Conservation (phyloP, 2,797 vertebrate genomes). For the Thaleichthys pacificus region DNA sequence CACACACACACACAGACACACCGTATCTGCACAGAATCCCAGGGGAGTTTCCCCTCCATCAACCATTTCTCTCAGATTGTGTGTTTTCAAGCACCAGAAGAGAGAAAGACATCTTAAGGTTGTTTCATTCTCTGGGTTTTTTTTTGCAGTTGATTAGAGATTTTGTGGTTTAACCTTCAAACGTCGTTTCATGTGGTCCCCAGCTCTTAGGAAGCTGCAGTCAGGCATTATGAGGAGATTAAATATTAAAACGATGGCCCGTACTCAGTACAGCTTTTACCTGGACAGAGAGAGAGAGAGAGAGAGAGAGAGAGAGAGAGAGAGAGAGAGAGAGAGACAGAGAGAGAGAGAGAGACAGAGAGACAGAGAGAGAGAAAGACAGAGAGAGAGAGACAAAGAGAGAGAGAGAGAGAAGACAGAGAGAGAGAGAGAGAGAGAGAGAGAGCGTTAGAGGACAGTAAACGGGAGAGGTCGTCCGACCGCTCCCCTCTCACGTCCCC, state of each 20-base stretch:
- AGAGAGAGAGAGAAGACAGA: neutral
- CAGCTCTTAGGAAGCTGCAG: constrained; percentile 25
- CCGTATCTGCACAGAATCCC: constrained; percentile 14
- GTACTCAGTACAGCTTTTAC: constrained; percentile 7
- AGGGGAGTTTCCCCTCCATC: constrained; percentile 18
- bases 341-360: neutral
- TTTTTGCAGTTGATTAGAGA: constrained; percentile 48
- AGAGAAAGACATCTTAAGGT: constrained; percentile 28
- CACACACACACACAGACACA: constrained; percentile 5
- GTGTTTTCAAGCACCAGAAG: constrained; percentile 35
- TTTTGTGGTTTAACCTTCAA: constrained; percentile 53
- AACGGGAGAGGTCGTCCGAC: neutral
- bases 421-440: neutral
- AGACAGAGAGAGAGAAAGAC: constrained; percentile 1
- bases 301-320: neutral
- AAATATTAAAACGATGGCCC: constrained; percentile 53
- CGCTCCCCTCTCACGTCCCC: neutral
- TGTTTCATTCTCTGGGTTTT: constrained; percentile 32
- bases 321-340: neutral
- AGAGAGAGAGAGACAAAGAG: neutral
- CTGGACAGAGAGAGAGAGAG: constrained; percentile 1
- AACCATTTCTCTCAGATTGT: constrained; percentile 47
- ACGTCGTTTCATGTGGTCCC: constrained; percentile 54
- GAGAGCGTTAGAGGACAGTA: neutral
- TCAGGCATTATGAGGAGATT: constrained; percentile 46